Evolutionary conservation across 2,888 invertebrate genomes (phyloP).

Genomic region (Nipponacmea schrenckii): DNA sequence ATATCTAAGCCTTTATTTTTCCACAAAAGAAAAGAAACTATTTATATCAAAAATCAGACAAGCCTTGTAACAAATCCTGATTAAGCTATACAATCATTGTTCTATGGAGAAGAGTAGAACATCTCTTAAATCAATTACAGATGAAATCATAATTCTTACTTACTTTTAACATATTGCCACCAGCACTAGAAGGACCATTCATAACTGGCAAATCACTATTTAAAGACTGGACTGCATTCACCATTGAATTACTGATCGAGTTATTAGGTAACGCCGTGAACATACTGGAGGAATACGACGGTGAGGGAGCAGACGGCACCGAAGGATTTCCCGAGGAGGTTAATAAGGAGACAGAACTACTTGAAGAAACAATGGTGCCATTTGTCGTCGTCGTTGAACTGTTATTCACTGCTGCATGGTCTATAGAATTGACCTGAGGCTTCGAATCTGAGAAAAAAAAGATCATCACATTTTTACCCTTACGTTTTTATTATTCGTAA

Average conservation of each 20-base stretch:
- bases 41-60: no score
- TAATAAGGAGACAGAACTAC: constrained; percentile 55
- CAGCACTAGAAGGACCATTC: constrained; percentile 70
- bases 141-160: constrained; percentile 7
- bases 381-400: constrained; percentile 63
- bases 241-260: constrained; percentile 29
- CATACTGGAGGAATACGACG: constrained; percentile 39
- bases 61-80: no score
- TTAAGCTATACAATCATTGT: no score
- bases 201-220: constrained; percentile 56
- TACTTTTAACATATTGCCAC: constrained; percentile 32
- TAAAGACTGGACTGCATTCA: constrained; percentile 29
- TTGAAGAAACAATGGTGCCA: constrained; percentile 52
- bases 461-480: neutral
- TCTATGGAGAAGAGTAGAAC: no score
- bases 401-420: constrained; percentile 50
- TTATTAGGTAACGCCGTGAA: constrained; percentile 42
- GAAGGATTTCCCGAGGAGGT: constrained; percentile 65
- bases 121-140: no score
- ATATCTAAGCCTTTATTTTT: no score
- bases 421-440: constrained; percentile 58
- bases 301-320: constrained; percentile 73
- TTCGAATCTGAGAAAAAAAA: constrained; percentile 55
- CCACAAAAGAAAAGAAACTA: no score
- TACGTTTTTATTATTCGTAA: no score